Conservation (phyloP, 2,888 invertebrate genomes). For the Papilio protenor region DNA sequence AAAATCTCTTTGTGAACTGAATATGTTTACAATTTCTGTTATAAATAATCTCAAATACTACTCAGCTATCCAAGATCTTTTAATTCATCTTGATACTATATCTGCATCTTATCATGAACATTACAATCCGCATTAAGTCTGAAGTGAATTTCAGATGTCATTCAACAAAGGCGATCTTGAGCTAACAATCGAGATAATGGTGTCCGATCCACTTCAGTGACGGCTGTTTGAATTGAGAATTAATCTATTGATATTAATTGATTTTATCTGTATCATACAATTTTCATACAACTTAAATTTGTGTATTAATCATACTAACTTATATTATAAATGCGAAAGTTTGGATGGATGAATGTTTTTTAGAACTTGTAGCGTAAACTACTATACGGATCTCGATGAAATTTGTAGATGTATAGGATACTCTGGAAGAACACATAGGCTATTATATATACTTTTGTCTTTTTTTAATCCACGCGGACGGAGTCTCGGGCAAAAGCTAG, state of each 20-base stretch:
- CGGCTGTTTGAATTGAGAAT: constrained; percentile 4
- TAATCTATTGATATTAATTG: background rate
- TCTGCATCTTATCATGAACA: constrained; percentile 10
- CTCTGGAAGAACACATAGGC: too few species aligned
- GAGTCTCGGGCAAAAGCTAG: too few species aligned
- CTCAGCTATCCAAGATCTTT: background rate
- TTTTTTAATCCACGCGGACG: too few species aligned
- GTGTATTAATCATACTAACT: too few species aligned
- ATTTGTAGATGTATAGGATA: too few species aligned
- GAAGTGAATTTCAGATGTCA: constrained; percentile 32
- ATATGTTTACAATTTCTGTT: background rate
- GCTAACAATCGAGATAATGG: constrained; percentile 21
- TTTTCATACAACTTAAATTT: background rate
- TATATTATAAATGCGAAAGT: too few species aligned
- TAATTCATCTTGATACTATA: constrained; percentile 13
- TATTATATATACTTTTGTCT: too few species aligned
- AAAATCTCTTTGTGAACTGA: background rate
- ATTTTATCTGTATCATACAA: background rate
- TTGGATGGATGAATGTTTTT: too few species aligned
- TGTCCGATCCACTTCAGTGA: background rate
- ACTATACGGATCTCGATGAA: too few species aligned
- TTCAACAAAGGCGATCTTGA: constrained; percentile 18
- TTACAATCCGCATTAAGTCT: constrained; percentile 24
- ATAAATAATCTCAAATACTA: background rate
- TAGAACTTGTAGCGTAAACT: too few species aligned